Evolutionary conservation across 1,140 invertebrate species (phyloP).

Genomic region (Maniola jurtina): DNA sequence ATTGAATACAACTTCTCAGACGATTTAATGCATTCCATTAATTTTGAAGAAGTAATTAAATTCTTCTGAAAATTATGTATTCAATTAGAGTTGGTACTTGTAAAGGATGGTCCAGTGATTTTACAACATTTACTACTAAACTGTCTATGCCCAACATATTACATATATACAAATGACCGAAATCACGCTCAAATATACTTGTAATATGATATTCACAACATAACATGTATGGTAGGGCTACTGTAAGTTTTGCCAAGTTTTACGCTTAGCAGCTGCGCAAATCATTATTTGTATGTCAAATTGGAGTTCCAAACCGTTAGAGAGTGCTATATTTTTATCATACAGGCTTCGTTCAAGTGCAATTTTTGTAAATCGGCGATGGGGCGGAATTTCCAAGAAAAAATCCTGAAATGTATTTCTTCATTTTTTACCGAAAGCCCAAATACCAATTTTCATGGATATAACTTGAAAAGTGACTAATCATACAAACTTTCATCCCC

Average conservation of each 20-base stretch:
- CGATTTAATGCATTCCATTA: not conserved
- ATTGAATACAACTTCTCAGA: conserved; percentile 1
- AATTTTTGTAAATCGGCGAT: no score
- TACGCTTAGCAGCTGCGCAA: not conserved
- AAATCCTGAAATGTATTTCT: no score
- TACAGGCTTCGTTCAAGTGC: no score
- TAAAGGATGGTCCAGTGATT: not conserved
- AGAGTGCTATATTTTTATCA: no score
- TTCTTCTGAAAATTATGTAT: not conserved
- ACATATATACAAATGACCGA: not conserved
- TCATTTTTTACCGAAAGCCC: no score
- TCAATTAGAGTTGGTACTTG: not conserved
- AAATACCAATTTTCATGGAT: no score
- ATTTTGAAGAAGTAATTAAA: not conserved
- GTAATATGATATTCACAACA: conserved; percentile 12
- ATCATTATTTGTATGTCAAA: not conserved
- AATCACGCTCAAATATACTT: conserved; percentile 20
- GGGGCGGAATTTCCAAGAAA: no score
- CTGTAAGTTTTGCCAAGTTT: not conserved
- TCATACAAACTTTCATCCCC: no score
- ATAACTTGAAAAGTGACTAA: no score
- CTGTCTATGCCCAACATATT: not conserved
- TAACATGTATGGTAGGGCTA: conserved; percentile 5
- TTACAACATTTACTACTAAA: conserved; percentile 9
- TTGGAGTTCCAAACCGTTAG: no score